Evolutionary conservation across 2,888 invertebrate genomes (phyloP), one percentile per base, ranked within the genome.

Genomic region (Caenorhabditis sulstoni): DNA sequence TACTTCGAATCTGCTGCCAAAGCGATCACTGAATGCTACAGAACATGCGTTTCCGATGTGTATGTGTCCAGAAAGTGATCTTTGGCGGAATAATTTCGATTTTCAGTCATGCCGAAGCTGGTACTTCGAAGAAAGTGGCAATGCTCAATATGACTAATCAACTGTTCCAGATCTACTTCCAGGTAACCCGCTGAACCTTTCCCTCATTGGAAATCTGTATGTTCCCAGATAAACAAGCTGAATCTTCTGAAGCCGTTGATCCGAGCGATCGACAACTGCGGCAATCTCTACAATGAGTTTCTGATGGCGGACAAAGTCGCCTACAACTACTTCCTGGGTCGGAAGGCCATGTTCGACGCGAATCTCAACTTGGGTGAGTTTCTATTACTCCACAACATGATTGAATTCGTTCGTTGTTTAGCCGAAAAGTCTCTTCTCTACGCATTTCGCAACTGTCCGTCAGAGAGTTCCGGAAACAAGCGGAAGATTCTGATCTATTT

Each of bases 301-400:
- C 83, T 95, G 0, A 91, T 97, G 75, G 94, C 96, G 11, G 97
- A 99, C 90, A 94, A 95, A 90, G 95, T 99, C 66, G 98, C 98
- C 0, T 99, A 97, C 91, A 95, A 95, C 90, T 93, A 97, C 91
- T 98, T 96, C 92, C 95, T 97, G 18, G 98, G 98, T 0, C 93
- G 97, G 37, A 97, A 98, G 91, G 95, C 96, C 2, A 97, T 99
- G 96, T 99, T 98, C 91, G 98, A 99, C 91, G 96, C 96, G 67
- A 96, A 98, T 90, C 96, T 96, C 90, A 94, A 94, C 91, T 93
- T 94, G 85, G 93, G 93, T 93, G 90, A 7, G 49, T 18, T 22
- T 5, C n/a, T 12, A 16, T 29, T 3, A n/a, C n/a, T n/a, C n/a
- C n/a, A n/a, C 90, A 94, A 94, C 91, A 93, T 94, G 85, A 93